Evolutionary conservation across 2,888 invertebrate species (phyloP).

Genomic region (Drosophila algonquin): DNA sequence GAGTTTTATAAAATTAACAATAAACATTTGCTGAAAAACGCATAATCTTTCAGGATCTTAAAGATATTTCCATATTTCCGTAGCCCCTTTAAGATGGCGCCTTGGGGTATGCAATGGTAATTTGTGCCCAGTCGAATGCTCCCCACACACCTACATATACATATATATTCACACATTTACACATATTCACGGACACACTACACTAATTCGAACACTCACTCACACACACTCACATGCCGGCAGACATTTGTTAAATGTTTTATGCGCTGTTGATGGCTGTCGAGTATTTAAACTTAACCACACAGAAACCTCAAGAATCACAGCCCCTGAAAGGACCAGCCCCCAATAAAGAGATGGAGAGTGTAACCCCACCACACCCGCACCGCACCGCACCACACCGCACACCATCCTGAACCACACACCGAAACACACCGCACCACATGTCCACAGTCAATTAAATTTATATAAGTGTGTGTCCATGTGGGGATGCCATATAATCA

Average conservation of each 20-base stretch:
- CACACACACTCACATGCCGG: conserved; percentile 53
- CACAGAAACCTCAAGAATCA: conserved; percentile 78
- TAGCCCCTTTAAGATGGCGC: conserved; percentile 36
- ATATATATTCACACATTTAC: background rate
- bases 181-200: conserved; percentile 28
- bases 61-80: background rate
- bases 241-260: conserved; percentile 67
- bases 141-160: conserved; percentile 12
- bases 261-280: conserved; percentile 78
- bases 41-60: background rate
- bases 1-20: too few species aligned
- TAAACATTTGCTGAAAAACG: too few species aligned
- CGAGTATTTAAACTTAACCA: conserved; percentile 79
- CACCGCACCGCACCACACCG: conserved; percentile 3
- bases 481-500: conserved; percentile 66
- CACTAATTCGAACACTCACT: conserved; percentile 3
- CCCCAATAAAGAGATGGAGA: conserved; percentile 12
- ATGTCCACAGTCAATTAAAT: conserved; percentile 78
- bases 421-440: conserved; percentile 49
- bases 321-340: conserved; percentile 59
- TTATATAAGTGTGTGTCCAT: conserved; percentile 46
- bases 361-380: conserved; percentile 4
- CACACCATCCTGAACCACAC: conserved; percentile 22
- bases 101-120: conserved; percentile 64
- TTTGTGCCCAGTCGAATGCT: conserved; percentile 40